These are phyloP conservation scores for Callimico goeldii DNA, from an alignment of 2,797 vertebrate species.

Conservation along the genomic window DNA sequence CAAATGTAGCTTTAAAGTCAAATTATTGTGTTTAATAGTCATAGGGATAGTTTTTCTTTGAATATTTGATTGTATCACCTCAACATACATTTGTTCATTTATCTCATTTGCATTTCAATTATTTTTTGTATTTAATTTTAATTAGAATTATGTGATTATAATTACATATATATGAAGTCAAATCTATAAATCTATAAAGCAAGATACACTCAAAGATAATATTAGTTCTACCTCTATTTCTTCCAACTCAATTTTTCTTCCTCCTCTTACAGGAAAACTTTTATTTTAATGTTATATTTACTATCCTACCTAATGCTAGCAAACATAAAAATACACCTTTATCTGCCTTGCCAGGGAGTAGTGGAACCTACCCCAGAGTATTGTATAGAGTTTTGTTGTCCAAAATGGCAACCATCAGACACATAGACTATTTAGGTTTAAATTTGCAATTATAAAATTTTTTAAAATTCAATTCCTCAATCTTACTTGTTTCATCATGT, in stretches of 20 bases:
- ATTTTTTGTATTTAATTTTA: background rate
- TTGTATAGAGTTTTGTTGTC: background rate
- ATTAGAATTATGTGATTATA: background rate
- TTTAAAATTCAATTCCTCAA: background rate
- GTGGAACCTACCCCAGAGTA: background rate
- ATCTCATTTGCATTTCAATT: background rate
- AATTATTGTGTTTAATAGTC: background rate
- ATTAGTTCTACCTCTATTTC: background rate
- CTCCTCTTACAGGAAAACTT: background rate
- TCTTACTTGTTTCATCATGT: background rate
- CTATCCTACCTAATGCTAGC: background rate
- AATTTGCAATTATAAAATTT: background rate
- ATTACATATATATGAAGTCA: background rate
- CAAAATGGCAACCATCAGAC: background rate
- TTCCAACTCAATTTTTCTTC: background rate
- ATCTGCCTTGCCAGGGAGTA: no score
- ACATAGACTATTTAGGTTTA: background rate
- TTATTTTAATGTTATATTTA: background rate
- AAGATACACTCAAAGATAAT: background rate
- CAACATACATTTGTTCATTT: background rate
- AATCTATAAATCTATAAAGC: background rate
- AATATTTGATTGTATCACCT: background rate
- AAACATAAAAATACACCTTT: background rate
- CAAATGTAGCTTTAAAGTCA: background rate
- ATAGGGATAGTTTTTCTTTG: background rate